These are phyloP conservation scores for Pagetopsis macropterus DNA, from an alignment of 2,797 vertebrate genomes.

Conservation along the genomic window DNA sequence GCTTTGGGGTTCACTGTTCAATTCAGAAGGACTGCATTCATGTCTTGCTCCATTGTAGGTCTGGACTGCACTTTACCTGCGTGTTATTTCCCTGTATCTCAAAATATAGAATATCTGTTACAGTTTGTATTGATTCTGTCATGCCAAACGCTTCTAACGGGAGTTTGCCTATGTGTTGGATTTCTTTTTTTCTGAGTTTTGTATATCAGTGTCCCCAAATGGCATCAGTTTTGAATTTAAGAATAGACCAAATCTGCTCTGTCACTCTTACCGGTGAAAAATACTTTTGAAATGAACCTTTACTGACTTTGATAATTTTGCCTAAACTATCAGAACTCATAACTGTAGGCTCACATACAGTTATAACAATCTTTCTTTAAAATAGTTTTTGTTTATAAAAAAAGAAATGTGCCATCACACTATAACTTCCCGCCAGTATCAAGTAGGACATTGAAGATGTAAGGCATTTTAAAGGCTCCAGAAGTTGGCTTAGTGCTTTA, in stretches of 20 bases:
- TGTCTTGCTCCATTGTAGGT: background rate
- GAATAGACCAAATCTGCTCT: too few species aligned
- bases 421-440: background rate
- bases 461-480: background rate
- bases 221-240: too few species aligned
- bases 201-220: too few species aligned
- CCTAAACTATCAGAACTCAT: background rate
- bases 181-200: too few species aligned
- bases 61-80: background rate
- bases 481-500: background rate
- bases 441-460: too few species aligned
- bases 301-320: background rate
- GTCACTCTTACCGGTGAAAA: too few species aligned
- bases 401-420: background rate
- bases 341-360: background rate
- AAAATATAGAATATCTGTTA: background rate
- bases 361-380: too few species aligned
- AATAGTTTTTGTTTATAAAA: background rate
- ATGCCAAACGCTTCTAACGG: too few species aligned
- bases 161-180: too few species aligned
- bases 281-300: background rate
- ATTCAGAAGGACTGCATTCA: slow-evolving; percentile 28
- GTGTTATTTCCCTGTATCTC: background rate
- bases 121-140: too few species aligned
- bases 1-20: slow-evolving; percentile 37